Conservation (phyloP, 1,140 invertebrate species). For the Calosoma granatense region DNA sequence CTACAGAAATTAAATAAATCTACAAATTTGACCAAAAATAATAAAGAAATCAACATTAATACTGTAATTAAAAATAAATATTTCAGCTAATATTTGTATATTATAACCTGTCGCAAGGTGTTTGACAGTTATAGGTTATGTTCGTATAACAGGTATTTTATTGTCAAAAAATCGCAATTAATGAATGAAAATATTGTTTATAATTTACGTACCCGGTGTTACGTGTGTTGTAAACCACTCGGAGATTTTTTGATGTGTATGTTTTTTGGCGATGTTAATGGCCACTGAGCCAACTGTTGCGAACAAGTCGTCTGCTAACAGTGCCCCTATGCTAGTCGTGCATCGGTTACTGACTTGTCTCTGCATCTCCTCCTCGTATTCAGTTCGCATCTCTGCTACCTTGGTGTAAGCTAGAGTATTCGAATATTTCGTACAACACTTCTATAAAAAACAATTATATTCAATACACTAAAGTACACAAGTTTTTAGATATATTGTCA, state of each 20-base stretch:
- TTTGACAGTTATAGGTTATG: no score
- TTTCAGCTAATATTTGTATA: no score
- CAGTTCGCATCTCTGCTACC: slow-evolving; percentile 14
- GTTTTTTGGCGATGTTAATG: slow-evolving; percentile 20
- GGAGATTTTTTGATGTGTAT: slow-evolving; percentile 24
- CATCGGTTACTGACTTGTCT: slow-evolving; percentile 18
- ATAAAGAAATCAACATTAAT: no score
- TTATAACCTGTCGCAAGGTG: no score
- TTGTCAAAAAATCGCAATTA: no score
- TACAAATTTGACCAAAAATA: no score
- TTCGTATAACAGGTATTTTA: no score
- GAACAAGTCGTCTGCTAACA: slow-evolving; percentile 22
- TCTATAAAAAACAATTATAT: background rate
- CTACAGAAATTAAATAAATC: no score
- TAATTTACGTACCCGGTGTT: slow-evolving; percentile 14
- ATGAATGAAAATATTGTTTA: no score
- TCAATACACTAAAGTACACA: no score
- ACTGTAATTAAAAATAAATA: no score
- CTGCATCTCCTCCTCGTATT: slow-evolving; percentile 15
- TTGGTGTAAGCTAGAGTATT: background rate
- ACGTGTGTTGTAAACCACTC: slow-evolving; percentile 29
- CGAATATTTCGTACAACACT: background rate
- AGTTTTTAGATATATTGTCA: no score
- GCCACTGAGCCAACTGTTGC: slow-evolving; percentile 22
- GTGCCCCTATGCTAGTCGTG: slow-evolving; percentile 9